Evolutionary conservation across 2,888 invertebrate genomes (phyloP), one percentile per base, ranked within the genome.

Genomic region (Aradus depressus): DNA sequence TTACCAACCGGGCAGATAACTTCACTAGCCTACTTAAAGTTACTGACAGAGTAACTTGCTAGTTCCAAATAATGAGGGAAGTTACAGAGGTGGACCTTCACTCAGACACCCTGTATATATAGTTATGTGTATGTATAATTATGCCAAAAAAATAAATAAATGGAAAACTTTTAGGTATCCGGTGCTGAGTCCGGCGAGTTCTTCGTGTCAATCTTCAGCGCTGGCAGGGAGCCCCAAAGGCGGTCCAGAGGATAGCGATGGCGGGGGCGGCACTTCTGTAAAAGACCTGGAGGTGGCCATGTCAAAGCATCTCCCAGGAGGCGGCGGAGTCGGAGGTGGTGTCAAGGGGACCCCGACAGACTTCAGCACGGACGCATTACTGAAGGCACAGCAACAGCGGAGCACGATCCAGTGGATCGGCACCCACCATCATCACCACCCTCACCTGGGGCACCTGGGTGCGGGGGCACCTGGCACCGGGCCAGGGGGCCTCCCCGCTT

Each of bases 271-370:
- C 4, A 65, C 72, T 1, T 85, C 89, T 1, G 90, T 91, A 0
- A 89, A 91, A 68, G 92, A 93, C 63, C 72, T 95, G 60, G 93
- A 95, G 68, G 90, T 92, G 64, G 93, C 90, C 39, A 95, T 95
- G 93, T 92, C 93, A 18, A 92, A 92, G 65, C 93, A 93, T 71
- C 71, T 95, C 52, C 87, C 87, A 0, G 66, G 68, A 3, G 58
- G 63, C 19, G 64, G 64, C 51, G 59, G 60, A 32, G n/a, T n/a
- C n/a, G n/a, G n/a, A n/a, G n/a, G n/a, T n/a, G n/a, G n/a, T n/a
- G n/a, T n/a, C n/a, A 59, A 59, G 8, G 58, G 59, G 43, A 58
- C 58, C 26, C 60, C 84, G 1, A 89, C 90, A 1, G 90, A 90
- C 64, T 90, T 90, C 65, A 89, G 89, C 60, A 83, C 88, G 0